phyloP scores from a whole-genome alignment of 2,113 vertebrate genomes.

The Oostethus manadensis region DNA sequence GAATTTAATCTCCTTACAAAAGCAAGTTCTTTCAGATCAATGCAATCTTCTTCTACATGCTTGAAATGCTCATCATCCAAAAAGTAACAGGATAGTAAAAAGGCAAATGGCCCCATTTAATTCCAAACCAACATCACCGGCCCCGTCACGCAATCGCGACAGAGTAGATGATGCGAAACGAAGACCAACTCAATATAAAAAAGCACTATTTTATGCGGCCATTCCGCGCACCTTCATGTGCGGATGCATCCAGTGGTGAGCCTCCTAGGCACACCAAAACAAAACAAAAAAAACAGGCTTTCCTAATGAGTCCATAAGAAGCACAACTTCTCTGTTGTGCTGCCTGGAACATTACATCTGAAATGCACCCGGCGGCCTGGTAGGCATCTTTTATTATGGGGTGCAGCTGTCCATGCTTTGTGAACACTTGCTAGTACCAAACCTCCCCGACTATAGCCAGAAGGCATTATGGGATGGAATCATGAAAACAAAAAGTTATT shows the following conservation, averaged over 20 bases:
- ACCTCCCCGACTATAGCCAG: conserved; percentile 49
- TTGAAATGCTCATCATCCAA: not conserved
- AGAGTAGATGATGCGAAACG: conserved; percentile 29
- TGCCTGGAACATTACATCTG: conserved; percentile 67
- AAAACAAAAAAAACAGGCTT: conserved; percentile 39
- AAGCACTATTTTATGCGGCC: conserved; percentile 21
- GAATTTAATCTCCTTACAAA: not conserved
- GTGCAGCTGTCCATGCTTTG: conserved; percentile 69
- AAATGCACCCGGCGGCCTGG: conserved; percentile 65
- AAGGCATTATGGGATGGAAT: conserved; percentile 49
- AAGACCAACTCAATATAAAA: conserved; percentile 21
- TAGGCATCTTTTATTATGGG: conserved; percentile 68
- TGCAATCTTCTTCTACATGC: not conserved
- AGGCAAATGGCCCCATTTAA: conserved; percentile 13
- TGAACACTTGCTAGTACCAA: conserved; percentile 62
- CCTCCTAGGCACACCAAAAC: conserved; percentile 40
- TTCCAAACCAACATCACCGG: conserved; percentile 10
- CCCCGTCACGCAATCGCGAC: conserved; percentile 8
- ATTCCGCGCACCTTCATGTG: conserved; percentile 30
- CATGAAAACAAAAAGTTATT: conserved; percentile 41
- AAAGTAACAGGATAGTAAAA: conserved; percentile 1
- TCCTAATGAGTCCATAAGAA: conserved; percentile 67
- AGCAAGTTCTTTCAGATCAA: not conserved
- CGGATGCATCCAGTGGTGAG: conserved; percentile 35
- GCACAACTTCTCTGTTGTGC: conserved; percentile 62